phyloP scores from a whole-genome alignment of 2,888 invertebrate genomes.

The Endomychus coccineus region DNA sequence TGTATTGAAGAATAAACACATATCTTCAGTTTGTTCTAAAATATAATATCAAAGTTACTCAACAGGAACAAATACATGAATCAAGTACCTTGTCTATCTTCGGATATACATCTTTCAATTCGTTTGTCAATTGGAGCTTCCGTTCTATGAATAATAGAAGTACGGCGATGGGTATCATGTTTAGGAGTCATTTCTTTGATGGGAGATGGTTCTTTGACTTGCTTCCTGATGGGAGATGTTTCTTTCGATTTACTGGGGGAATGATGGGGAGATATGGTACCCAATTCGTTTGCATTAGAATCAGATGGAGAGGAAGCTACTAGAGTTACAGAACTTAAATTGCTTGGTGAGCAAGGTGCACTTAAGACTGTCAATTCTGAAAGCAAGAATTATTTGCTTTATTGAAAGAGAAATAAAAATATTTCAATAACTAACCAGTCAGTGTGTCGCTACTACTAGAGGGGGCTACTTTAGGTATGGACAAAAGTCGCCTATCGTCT shows the following conservation, averaged over 20 bases:
- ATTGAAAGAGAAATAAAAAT: conserved; percentile 2
- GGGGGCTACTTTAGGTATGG: conserved; percentile 66
- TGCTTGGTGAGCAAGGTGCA: conserved; percentile 65
- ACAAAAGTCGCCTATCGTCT: conserved; percentile 52
- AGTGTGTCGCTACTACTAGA: conserved; percentile 73
- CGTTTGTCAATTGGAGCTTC: conserved; percentile 17
- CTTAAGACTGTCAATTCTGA: conserved; percentile 46
- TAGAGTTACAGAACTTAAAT: conserved; percentile 64
- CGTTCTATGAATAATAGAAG: conserved; percentile 4
- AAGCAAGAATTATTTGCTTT: conserved; percentile 7
- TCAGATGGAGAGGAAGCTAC: conserved; percentile 55
- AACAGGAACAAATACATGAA: not conserved
- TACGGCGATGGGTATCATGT: conserved; percentile 5
- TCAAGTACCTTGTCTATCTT: conserved; percentile 29
- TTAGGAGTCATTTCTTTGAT: conserved; percentile 11
- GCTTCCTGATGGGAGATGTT: conserved; percentile 17
- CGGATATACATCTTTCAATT: conserved; percentile 27
- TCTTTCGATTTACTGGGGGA: conserved; percentile 26
- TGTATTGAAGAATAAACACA: conserved; percentile 28
- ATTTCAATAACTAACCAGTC: conserved; percentile 50
- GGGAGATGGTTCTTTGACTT: conserved; percentile 16
- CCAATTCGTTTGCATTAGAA: conserved; percentile 24
- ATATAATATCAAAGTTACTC: conserved; percentile 1
- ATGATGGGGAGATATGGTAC: conserved; percentile 20
- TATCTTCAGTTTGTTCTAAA: conserved; percentile 28